phyloP scores from a whole-genome alignment of 2,113 vertebrate species.

The Nematolebias whitei region DNA sequence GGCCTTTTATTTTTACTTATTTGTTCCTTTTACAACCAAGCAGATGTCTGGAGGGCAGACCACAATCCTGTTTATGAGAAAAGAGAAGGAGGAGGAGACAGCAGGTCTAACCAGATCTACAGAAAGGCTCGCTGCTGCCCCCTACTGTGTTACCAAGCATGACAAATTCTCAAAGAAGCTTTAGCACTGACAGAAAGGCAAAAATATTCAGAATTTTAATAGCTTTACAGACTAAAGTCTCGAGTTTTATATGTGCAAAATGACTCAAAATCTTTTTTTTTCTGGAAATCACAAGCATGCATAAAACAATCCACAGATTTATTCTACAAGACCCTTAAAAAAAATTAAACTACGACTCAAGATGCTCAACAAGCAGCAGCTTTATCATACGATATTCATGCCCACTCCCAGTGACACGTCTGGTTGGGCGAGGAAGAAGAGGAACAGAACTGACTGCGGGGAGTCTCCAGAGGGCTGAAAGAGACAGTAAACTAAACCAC shows the following conservation, averaged over 20 bases:
- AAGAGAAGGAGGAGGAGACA: conserved; percentile 36
- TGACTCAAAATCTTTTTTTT: background rate
- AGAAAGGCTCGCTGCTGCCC: conserved; percentile 77
- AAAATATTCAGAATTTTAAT: conserved; percentile 6
- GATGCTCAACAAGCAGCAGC: conserved; percentile 32
- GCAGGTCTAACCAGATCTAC: conserved; percentile 16
- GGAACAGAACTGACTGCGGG: conserved; percentile 56
- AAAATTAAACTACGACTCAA: conserved; percentile 17
- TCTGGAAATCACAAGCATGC: conserved; percentile 4
- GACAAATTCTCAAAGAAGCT: conserved; percentile 3
- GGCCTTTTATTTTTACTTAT: conserved; percentile 78
- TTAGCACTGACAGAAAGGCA: background rate
- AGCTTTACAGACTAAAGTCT: conserved; percentile 9
- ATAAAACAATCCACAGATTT: conserved; percentile 1
- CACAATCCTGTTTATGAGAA: conserved; percentile 74
- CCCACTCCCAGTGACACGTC: conserved; percentile 18
- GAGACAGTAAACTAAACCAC: conserved; percentile 71
- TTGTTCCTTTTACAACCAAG: conserved; percentile 76
- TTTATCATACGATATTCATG: conserved; percentile 31
- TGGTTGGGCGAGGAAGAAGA: conserved; percentile 23
- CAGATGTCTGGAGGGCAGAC: conserved; percentile 81
- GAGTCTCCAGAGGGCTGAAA: conserved; percentile 64
- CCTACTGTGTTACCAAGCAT: conserved; percentile 56
- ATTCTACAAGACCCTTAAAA: conserved; percentile 3
- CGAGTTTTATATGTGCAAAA: conserved; percentile 19